Percentiles rank a stretch among this genome's conserved stretches.
Conservation (phyloP, 2,113 vertebrate species). For the Jacana jacana region DNA sequence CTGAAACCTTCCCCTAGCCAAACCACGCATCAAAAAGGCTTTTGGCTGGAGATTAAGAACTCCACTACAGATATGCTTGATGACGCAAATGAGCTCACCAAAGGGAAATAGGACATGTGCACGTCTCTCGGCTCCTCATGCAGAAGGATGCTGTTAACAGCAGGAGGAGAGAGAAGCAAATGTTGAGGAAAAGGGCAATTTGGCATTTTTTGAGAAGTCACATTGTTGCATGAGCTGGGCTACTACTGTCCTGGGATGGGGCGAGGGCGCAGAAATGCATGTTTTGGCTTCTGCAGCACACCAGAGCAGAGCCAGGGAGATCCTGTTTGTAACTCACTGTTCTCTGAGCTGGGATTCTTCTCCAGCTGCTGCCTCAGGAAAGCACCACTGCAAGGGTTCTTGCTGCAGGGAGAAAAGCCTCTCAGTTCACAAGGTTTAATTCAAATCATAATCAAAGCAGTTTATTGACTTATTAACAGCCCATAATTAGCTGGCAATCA, state of each 20-base stretch:
- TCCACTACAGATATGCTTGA: not conserved
- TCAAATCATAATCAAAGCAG: not conserved
- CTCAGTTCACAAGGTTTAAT: not conserved
- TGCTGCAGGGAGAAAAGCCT: not conserved
- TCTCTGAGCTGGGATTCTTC: not conserved
- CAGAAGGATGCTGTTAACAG: too few species aligned
- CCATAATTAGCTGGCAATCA: not conserved
- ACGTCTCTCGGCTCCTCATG: not conserved
- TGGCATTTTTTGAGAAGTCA: not conserved
- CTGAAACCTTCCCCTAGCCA: not conserved
- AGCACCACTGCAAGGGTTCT: not conserved
- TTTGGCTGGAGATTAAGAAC: not conserved
- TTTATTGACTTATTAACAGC: not conserved
- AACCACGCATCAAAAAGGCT: not conserved
- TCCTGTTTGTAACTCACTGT: not conserved
- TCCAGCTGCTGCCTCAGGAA: not conserved
- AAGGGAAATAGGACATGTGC: not conserved
- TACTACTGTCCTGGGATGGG: accelerated
- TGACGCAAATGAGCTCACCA: not conserved
- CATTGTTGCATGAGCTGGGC: not conserved
- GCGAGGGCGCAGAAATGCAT: not conserved
- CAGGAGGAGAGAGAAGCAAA: not conserved
- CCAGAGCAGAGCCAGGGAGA: not conserved
- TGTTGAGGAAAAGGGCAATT: not conserved
- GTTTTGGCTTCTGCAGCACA: not conserved